Evolutionary conservation across 2,113 vertebrate genomes (phyloP).

Genomic region (Microtus pennsylvanicus): DNA sequence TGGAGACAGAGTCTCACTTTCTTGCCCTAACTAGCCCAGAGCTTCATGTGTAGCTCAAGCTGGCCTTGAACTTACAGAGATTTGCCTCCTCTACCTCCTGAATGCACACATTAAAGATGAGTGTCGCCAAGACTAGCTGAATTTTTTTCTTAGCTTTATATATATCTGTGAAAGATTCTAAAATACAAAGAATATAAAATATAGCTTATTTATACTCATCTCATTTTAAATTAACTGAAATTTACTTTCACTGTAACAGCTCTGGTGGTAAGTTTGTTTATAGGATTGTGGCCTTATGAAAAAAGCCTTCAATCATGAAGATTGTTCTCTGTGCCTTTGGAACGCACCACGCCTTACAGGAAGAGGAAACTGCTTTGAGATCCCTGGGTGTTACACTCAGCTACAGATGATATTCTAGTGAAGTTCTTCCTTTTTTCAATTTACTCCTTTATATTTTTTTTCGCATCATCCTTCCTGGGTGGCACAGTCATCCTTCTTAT

Average conservation of each 20-base stretch:
- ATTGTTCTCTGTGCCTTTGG: not conserved
- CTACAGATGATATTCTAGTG: not conserved
- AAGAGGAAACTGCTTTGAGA: conserved; percentile 15
- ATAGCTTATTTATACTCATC: not conserved
- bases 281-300: not conserved
- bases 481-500: not conserved
- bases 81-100: not conserved
- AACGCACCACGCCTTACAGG: not conserved
- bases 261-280: conserved; percentile 20
- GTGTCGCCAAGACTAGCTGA: not conserved
- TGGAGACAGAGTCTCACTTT: not conserved
- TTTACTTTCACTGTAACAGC: not conserved
- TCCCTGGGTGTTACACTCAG: not conserved
- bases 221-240: conserved; percentile 1
- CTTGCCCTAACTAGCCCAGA: not conserved
- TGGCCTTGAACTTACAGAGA: not conserved
- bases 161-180: conserved; percentile 47
- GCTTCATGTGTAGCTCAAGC: not conserved
- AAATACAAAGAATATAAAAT: conserved; percentile 31
- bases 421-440: not conserved
- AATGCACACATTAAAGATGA: not conserved
- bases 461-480: not conserved
- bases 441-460: not conserved
- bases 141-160: not conserved
- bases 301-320: not conserved